Evolutionary conservation across 2,888 invertebrate species (phyloP).

Genomic region (Rotaria magnacalcarata): DNA sequence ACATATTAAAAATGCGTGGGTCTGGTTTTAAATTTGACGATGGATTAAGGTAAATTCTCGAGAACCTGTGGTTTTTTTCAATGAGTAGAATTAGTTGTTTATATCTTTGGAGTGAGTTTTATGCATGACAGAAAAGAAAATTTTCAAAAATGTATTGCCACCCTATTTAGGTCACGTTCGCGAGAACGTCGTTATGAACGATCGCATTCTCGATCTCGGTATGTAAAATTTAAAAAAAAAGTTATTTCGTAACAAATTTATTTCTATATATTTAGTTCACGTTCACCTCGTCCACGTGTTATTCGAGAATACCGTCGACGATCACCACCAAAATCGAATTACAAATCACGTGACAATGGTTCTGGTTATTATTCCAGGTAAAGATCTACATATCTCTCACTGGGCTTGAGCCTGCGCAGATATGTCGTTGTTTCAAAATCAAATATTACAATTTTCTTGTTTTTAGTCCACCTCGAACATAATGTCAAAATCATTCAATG

Average conservation of each 20-base stretch:
- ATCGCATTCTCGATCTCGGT: slow-evolving; percentile 11
- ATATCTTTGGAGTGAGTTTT: neutral
- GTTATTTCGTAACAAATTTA: neutral
- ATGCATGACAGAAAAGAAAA: neutral
- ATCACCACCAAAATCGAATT: slow-evolving; percentile 1
- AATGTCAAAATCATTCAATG: neutral
- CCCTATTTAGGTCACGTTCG: slow-evolving; percentile 19
- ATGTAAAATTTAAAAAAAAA: neutral
- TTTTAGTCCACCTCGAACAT: slow-evolving; percentile 14
- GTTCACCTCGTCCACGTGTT: slow-evolving; percentile 17
- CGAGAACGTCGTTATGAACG: neutral
- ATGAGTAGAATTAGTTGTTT: neutral
- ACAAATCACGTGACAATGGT: slow-evolving; percentile 1
- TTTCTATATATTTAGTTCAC: neutral
- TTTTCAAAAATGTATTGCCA: neutral
- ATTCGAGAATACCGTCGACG: slow-evolving; percentile 19
- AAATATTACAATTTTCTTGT: neutral
- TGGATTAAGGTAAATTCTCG: neutral
- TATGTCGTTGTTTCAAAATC: too few relatives aligned
- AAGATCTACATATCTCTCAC: too few relatives aligned
- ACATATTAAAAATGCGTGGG: neutral
- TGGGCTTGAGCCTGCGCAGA: too few relatives aligned
- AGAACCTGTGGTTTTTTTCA: neutral
- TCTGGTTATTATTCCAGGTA: slow-evolving; percentile 25
- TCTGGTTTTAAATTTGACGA: neutral